Base-by-base conservation (phyloP, 2,888 invertebrate genomes). In the Torymus tubicola region DNA sequence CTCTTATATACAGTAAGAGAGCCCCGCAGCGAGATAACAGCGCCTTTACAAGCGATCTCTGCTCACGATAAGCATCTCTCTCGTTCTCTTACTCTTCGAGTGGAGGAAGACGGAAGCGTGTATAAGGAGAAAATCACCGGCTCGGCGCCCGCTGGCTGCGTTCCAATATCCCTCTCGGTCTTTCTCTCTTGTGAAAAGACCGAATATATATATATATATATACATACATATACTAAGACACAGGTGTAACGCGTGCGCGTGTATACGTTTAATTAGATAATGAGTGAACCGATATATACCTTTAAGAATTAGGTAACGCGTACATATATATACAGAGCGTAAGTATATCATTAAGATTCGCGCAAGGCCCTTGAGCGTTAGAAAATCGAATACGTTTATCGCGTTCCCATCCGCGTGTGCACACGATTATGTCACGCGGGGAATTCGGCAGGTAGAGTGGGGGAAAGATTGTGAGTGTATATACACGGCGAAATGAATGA, bases 391-490 rank as follows among this genome's bases (percentile, higher is more conserved):
- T 14, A 14, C 58, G 70, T 50, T 55, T 60, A 61, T 61, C 71
- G 64, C 53, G 64, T 77, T 77, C 70, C 70, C 70, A 77, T 70
- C 58, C 64, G 24, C 21, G 57, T 8, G 13, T 8, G 50, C n/a
- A 21, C 24, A n/a, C 1, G 57, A 65, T 77, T 77, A 77, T 70
- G 77, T 71, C 77, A 77, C 57, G 58, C n/a, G 5, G 42, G 63
- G 42, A 65, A 74, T 74, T 65, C 58, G 18, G 31, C 14, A 50
- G 13, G 13, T n/a, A 24, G 12, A 63, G 21, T 10, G 8, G n/a
- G 2, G 42, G 13, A n/a, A 16, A 21, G 16, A 63, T n/a, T 11
- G 10, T 11, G 2, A 0, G 31, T 60, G 14, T 61, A 18, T n/a
- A 12, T 18, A 31, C 14, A 18, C 3, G 55, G 55, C 60, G 50